These are phyloP conservation scores for Noctua janthina DNA, from an alignment of 2,888 invertebrate genomes.

Conservation along the genomic window DNA sequence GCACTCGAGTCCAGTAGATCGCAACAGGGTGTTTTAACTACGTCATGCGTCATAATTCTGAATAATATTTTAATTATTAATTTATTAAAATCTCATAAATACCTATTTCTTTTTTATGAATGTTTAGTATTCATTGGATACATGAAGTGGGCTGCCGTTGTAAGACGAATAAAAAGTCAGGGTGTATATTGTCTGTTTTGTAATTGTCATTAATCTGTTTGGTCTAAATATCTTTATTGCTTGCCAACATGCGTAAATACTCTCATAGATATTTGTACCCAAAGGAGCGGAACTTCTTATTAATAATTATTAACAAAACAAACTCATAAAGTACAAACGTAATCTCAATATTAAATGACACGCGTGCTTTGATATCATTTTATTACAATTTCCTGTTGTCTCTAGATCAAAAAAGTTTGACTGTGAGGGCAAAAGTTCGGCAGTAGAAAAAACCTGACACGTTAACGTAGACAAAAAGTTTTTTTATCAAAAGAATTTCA, in stretches of 20 bases:
- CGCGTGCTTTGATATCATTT: slow-evolving; percentile 31
- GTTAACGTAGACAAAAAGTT: background rate
- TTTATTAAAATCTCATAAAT: too few relatives aligned
- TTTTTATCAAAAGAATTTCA: slow-evolving; percentile 7
- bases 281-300: background rate
- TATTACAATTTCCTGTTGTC: slow-evolving; percentile 18
- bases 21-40: too few relatives aligned
- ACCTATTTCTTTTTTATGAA: too few relatives aligned
- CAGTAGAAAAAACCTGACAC: slow-evolving; percentile 11
- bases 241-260: background rate
- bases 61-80: too few relatives aligned
- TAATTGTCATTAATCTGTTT: background rate
- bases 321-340: background rate
- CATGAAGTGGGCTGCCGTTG: too few relatives aligned
- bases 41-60: too few relatives aligned
- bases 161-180: too few relatives aligned
- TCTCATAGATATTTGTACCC: background rate
- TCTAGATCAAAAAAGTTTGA: slow-evolving; percentile 10
- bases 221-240: background rate
- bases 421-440: background rate
- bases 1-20: too few relatives aligned
- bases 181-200: too few relatives aligned
- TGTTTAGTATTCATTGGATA: too few relatives aligned
- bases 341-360: slow-evolving; percentile 18
- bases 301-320: slow-evolving; percentile 12